Conservation (phyloP, 2,797 vertebrate species). For the Nyctalus aviator region DNA sequence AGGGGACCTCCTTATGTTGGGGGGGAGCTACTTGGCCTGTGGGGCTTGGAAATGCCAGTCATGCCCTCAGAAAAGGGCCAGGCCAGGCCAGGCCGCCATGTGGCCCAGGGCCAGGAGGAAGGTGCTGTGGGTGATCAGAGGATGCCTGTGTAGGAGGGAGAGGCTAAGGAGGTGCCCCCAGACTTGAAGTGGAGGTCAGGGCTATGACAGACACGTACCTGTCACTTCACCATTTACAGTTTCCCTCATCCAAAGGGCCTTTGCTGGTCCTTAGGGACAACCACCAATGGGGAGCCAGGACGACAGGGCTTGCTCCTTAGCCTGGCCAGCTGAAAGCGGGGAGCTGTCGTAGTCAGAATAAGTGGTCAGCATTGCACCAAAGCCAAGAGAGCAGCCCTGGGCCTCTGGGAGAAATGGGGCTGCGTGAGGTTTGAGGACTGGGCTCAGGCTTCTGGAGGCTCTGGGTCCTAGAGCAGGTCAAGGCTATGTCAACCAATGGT, state of each 20-base stretch:
- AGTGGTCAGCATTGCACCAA: not conserved
- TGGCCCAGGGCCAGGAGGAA: not conserved
- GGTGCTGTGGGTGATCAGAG: not conserved
- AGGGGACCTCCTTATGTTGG: not conserved
- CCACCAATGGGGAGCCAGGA: not conserved
- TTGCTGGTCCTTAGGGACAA: not conserved
- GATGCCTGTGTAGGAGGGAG: not conserved
- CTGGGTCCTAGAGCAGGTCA: not conserved
- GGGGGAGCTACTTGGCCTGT: constrained; percentile 24
- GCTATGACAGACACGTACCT: not conserved
- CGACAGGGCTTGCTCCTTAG: not conserved
- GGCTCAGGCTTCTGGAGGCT: not conserved
- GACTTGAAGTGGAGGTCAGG: not conserved
- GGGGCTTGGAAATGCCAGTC: not conserved
- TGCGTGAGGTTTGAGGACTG: accelerated
- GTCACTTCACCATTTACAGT: not conserved
- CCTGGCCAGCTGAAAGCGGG: too few species aligned
- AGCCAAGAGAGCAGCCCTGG: not conserved
- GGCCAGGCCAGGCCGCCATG: not conserved
- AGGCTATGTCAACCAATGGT: not conserved
- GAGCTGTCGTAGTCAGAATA: not conserved
- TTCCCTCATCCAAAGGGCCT: not conserved
- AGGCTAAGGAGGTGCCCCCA: not conserved
- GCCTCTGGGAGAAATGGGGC: not conserved
- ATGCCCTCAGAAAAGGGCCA: not conserved